A percentile compares a stretch with the other conserved stretches of the same genome.
phyloP scores from a whole-genome alignment of 2,113 vertebrate genomes.

The Psittacus erithacus region DNA sequence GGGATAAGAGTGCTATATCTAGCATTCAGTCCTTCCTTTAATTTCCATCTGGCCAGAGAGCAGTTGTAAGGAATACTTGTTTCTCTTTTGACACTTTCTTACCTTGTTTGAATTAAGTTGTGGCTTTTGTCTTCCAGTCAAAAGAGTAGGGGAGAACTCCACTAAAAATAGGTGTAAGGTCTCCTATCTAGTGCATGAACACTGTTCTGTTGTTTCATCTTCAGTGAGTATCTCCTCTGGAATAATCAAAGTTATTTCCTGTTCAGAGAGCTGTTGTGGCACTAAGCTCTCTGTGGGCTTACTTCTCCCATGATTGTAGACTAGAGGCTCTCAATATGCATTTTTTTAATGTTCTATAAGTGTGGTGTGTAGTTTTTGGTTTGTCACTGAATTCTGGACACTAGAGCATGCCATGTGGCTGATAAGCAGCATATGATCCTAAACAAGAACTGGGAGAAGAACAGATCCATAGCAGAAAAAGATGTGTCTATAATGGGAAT shows the following conservation, averaged over 20 bases:
- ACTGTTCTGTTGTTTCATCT: neutral
- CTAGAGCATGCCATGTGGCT: accelerated
- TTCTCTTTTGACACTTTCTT: neutral
- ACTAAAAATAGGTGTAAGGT: neutral
- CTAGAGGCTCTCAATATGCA: neutral
- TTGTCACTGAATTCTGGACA: neutral
- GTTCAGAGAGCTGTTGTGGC: neutral
- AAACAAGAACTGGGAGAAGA: neutral
- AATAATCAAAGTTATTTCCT: neutral
- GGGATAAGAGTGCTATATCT: neutral
- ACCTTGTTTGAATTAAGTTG: neutral
- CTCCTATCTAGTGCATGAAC: neutral
- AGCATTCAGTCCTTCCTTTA: neutral
- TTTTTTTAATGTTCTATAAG: neutral
- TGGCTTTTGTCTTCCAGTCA: constrained; percentile 11
- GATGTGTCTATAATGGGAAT: neutral
- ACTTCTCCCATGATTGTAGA: neutral
- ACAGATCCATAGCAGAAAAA: neutral
- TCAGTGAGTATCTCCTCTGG: neutral
- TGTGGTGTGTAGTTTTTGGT: neutral
- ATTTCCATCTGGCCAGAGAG: neutral
- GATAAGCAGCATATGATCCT: neutral
- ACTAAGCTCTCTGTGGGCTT: neutral
- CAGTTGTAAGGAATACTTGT: neutral
- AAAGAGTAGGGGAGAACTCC: neutral